Evolutionary conservation across 2,888 invertebrate genomes (phyloP).

Genomic region (Diarsia dahlii): DNA sequence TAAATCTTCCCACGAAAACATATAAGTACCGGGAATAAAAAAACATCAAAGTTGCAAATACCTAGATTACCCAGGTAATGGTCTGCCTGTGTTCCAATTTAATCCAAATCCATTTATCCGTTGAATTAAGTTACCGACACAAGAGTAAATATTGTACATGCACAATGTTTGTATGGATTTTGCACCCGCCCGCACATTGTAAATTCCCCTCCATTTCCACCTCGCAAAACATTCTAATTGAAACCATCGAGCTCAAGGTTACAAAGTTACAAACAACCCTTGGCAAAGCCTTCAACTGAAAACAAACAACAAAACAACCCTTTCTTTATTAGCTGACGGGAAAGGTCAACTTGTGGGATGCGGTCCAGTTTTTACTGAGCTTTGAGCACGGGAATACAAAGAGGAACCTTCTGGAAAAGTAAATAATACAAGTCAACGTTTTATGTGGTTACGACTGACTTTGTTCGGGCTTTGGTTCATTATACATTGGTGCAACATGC

Average conservation of each 20-base stretch:
- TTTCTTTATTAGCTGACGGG: constrained; percentile 16
- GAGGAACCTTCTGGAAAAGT: background rate
- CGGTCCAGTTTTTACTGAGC: constrained; percentile 16
- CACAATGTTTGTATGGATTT: background rate
- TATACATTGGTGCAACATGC: no score
- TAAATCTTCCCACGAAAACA: background rate
- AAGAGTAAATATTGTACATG: background rate
- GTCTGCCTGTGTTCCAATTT: background rate
- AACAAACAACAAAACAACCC: constrained; percentile 38
- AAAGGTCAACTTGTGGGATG: constrained; percentile 5
- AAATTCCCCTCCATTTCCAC: background rate
- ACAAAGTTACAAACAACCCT: constrained; percentile 5
- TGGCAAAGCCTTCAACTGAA: constrained; percentile 1
- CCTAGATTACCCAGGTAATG: background rate
- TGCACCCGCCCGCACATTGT: background rate
- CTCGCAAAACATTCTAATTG: constrained; percentile 6
- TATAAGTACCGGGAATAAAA: background rate
- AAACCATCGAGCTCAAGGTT: constrained; percentile 18
- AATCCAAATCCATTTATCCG: background rate
- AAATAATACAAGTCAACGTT: background rate
- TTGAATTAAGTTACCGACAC: background rate
- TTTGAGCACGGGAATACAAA: constrained; percentile 19
- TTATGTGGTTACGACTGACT: constrained; percentile 1
- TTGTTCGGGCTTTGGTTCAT: background rate
- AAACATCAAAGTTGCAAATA: no score